Evolutionary conservation across 53 echinoderm and acorn worm species (phyloP).

Genomic region (Echinometra lucunter): DNA sequence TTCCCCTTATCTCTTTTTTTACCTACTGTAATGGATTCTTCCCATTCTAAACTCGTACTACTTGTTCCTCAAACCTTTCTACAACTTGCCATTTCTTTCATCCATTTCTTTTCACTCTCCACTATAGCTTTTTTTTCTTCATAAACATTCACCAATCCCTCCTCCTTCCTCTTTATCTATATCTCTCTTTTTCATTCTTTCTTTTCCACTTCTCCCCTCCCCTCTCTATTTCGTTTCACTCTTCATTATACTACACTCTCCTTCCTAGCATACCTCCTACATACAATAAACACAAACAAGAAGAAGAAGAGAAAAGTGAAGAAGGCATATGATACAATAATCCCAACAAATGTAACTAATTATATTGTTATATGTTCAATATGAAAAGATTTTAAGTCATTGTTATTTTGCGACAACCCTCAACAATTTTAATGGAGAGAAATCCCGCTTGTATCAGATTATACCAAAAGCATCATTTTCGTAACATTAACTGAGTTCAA

Average conservation of each 20-base stretch:
- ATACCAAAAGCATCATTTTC: background rate
- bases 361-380: background rate
- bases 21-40: background rate
- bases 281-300: background rate
- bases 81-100: background rate
- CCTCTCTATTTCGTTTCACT: background rate
- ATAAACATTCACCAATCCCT: no score
- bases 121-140: no score
- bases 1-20: background rate
- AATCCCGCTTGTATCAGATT: background rate
- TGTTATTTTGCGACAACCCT: background rate
- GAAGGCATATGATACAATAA: background rate
- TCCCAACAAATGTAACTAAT: background rate
- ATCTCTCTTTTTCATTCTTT: background rate
- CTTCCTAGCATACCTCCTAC: background rate
- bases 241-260: background rate
- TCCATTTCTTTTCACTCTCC: background rate
- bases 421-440: background rate
- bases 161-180: no score
- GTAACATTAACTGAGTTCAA: background rate
- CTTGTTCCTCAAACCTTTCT: background rate
- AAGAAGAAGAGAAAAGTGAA: no score
- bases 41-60: background rate
- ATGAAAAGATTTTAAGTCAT: background rate
- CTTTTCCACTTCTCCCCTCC: background rate